phyloP scores from a whole-genome alignment of 2,113 vertebrate species.

The Asarcornis scutulata region DNA sequence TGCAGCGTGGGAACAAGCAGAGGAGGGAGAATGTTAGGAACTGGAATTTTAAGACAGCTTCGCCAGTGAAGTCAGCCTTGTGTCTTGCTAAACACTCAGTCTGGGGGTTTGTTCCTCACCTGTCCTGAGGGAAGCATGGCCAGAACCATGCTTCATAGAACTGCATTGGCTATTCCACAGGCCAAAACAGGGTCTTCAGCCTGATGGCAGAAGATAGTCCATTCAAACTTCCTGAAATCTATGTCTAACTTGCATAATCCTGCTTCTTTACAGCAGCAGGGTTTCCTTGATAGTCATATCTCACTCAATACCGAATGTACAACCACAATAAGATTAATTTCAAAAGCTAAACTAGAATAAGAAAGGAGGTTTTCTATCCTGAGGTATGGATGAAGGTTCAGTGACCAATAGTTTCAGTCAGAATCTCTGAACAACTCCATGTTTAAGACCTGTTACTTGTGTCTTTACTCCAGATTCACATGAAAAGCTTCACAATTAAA shows the following conservation, averaged over 20 bases:
- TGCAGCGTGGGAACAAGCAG: not conserved
- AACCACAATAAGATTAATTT: not conserved
- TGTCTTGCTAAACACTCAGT: not conserved
- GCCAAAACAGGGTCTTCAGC: not conserved
- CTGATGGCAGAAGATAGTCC: not conserved
- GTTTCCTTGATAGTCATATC: not conserved
- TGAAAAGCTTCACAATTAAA: not conserved
- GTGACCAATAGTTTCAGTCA: not conserved
- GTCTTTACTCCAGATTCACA: not conserved
- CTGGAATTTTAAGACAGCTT: not conserved
- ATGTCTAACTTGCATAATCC: not conserved
- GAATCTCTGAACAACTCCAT: not conserved
- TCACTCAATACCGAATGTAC: not conserved
- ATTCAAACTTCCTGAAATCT: not conserved
- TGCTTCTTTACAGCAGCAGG: not conserved
- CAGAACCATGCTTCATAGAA: not conserved
- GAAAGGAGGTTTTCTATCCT: not conserved
- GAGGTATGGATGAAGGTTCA: not conserved
- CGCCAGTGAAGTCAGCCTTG: not conserved
- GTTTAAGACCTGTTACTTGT: not conserved
- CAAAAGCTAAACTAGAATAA: not conserved
- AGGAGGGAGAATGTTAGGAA: not conserved
- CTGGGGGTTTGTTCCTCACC: not conserved
- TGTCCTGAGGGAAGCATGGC: accelerated
- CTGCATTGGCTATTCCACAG: not conserved